A percentile compares a stretch with the other conserved stretches of the same genome.
These are phyloP conservation scores for Caenorhabditis latens DNA, from an alignment of 1,140 invertebrate genomes.

Conservation along the genomic window DNA sequence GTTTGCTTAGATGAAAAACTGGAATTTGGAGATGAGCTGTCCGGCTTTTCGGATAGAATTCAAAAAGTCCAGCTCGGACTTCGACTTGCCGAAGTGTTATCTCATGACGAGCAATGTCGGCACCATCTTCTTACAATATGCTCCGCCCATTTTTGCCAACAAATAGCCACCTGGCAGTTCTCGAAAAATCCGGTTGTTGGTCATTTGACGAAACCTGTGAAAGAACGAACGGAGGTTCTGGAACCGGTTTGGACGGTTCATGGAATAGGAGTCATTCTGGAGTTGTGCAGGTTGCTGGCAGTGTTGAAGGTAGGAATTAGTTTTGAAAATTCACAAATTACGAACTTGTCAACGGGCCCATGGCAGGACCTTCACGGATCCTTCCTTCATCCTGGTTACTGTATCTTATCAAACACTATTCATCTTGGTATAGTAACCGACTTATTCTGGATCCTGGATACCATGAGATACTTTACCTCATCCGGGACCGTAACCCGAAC, in stretches of 20 bases:
- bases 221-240: conserved; percentile 40
- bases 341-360: no score
- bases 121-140: conserved; percentile 9
- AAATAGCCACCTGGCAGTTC: conserved; percentile 56
- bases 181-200: conserved; percentile 48
- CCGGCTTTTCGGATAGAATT: not conserved
- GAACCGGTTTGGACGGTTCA: conserved; percentile 51
- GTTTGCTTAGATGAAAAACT: not conserved
- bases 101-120: conserved; percentile 46
- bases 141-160: conserved; percentile 58
- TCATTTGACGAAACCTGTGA: conserved; percentile 41
- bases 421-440: no score
- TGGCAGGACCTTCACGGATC: no score
- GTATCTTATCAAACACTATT: no score
- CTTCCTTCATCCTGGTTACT: no score
- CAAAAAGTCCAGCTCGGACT: conserved; percentile 5
- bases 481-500: no score
- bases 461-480: no score
- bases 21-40: not conserved
- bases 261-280: conserved; percentile 62
- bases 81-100: conserved; percentile 17
- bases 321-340: no score
- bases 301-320: conserved; percentile 20
- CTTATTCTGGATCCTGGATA: no score
- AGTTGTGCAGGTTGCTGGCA: conserved; percentile 61